Percentiles rank a stretch among this genome's conserved stretches.
Conservation (phyloP, 2,888 invertebrate species). For the Lepidocyrtoides sp. region DNA sequence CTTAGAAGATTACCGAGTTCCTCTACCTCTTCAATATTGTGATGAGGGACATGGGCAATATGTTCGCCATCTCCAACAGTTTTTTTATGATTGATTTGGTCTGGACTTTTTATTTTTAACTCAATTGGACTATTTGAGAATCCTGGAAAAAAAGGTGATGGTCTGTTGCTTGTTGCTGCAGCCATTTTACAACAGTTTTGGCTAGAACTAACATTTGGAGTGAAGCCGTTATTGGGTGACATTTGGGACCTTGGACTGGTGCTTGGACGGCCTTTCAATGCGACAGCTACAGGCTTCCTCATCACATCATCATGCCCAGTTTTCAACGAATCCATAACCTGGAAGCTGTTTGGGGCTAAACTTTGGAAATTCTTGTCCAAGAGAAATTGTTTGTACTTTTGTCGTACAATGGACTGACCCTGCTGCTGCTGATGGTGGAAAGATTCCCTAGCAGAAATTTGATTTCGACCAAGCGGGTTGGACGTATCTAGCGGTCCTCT, state of each 20-base stretch:
- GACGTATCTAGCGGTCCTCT: not conserved
- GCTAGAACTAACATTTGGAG: too few species aligned
- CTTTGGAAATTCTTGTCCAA: not conserved
- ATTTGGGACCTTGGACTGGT: not conserved
- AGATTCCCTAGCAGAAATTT: not conserved
- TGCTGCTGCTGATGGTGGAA: not conserved
- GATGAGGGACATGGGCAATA: not conserved
- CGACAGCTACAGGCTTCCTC: constrained; percentile 51
- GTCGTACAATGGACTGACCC: not conserved
- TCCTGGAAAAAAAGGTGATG: constrained; percentile 47
- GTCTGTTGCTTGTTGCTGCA: not conserved
- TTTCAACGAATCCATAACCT: not conserved
- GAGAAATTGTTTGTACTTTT: constrained; percentile 38
- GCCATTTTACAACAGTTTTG: too few species aligned
- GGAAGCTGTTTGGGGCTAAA: not conserved
- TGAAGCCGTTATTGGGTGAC: not conserved
- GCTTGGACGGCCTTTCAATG: not conserved
- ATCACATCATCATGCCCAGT: too few species aligned
- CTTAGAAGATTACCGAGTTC: constrained; percentile 52
- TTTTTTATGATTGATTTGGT: not conserved
- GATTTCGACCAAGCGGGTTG: not conserved
- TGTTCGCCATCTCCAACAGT: not conserved
- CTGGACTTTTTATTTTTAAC: constrained; percentile 22
- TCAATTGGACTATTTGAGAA: not conserved
- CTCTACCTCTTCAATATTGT: not conserved